Evolutionary conservation across 2,113 vertebrate genomes (phyloP).

Genomic region (Scartelaos histophorus): DNA sequence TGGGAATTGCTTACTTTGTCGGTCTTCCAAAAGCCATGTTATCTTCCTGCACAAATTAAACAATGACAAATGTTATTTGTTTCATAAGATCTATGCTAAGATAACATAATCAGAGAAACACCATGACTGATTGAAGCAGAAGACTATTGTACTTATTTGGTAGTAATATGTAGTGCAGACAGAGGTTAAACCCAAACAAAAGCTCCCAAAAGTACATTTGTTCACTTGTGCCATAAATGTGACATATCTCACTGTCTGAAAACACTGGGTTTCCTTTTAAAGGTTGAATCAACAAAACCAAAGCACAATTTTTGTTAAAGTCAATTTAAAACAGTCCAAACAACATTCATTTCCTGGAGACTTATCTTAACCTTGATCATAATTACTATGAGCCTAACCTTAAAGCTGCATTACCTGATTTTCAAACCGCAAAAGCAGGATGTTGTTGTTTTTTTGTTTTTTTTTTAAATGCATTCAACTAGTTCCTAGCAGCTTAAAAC

Average conservation of each 20-base stretch:
- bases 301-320: background rate
- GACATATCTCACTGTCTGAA: background rate
- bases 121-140: background rate
- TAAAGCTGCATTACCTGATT: too few relatives aligned
- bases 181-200: background rate
- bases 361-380: too few relatives aligned
- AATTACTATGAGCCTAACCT: too few relatives aligned
- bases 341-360: background rate
- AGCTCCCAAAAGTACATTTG: background rate
- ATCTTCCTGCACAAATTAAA: conserved; percentile 84
- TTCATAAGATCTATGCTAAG: background rate
- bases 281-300: background rate
- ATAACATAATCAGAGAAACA: background rate
- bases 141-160: background rate
- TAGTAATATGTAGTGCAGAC: background rate
- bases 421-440: background rate
- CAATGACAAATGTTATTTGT: background rate
- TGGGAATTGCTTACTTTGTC: conserved; percentile 86
- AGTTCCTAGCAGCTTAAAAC: background rate
- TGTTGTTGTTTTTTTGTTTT: background rate
- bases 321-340: background rate
- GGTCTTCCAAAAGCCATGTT: conserved; percentile 99
- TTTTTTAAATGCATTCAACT: background rate
- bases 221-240: background rate
- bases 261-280: background rate